Evolutionary conservation across 2,888 invertebrate species (phyloP).

Genomic region (Meteorus colon): DNA sequence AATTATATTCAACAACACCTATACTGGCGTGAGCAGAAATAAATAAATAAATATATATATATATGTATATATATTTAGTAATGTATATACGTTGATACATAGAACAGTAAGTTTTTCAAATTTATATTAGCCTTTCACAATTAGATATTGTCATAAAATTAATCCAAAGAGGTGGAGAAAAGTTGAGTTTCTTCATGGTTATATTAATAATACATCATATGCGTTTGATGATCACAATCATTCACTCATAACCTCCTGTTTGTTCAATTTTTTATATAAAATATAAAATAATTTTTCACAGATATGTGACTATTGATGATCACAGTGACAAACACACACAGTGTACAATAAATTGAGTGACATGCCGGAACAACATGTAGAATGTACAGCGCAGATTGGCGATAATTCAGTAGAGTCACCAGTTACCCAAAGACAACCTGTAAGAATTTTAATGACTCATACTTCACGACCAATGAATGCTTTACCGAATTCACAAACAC

Average conservation of each 20-base stretch:
- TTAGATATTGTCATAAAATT: neutral
- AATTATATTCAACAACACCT: too few relatives aligned
- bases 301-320: neutral
- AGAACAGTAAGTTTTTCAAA: too few relatives aligned
- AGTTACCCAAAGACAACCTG: neutral
- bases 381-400: neutral
- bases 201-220: neutral
- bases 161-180: neutral
- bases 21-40: too few relatives aligned
- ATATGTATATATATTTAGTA: too few relatives aligned
- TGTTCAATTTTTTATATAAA: neutral
- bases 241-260: neutral
- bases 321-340: neutral
- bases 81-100: too few relatives aligned
- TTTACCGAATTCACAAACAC: neutral
- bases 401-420: neutral
- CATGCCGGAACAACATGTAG: conserved; percentile 14
- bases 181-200: neutral
- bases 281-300: neutral
- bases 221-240: neutral
- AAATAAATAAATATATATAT: too few relatives aligned
- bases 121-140: too few relatives aligned
- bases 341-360: neutral
- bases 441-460: conserved; percentile 12
- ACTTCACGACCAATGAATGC: conserved; percentile 1